Conservation (phyloP, 2,888 invertebrate species). For the Loripinus fragilis region DNA sequence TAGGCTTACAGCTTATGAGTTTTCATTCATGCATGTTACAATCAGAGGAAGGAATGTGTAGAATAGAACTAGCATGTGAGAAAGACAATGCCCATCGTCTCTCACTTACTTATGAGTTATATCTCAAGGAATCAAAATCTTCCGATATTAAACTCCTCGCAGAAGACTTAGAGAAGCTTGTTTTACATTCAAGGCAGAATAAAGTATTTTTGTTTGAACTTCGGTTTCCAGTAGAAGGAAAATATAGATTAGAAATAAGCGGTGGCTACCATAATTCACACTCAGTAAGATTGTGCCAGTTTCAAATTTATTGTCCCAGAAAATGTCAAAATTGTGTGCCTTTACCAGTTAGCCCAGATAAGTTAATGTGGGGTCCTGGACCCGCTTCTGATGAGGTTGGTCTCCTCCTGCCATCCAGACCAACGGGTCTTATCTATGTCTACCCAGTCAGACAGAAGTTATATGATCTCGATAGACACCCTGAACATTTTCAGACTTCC, state of each 20-base stretch:
- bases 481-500: conserved; percentile 7
- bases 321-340: conserved; percentile 17
- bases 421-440: conserved; percentile 33
- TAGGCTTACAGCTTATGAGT: conserved; percentile 38
- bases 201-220: conserved; percentile 44
- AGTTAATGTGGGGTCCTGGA: conserved; percentile 52
- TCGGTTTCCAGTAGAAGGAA: conserved; percentile 46
- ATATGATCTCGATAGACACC: neutral
- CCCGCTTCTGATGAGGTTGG: conserved; percentile 38
- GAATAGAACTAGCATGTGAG: conserved; percentile 34
- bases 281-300: conserved; percentile 29
- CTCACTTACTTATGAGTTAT: conserved; percentile 31
- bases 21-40: conserved; percentile 24
- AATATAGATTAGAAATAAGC: conserved; percentile 40
- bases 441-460: conserved; percentile 15
- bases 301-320: conserved; percentile 30
- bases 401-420: conserved; percentile 44
- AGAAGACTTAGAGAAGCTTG: conserved; percentile 25
- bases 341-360: conserved; percentile 31
- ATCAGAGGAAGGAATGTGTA: conserved; percentile 34
- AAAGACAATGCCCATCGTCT: conserved; percentile 40
- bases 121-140: conserved; percentile 20
- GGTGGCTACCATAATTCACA: conserved; percentile 37
- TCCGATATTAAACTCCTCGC: neutral
- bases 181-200: conserved; percentile 43